Base-by-base conservation (phyloP, 2,888 invertebrate genomes). In the Girardia tigrina region DNA sequence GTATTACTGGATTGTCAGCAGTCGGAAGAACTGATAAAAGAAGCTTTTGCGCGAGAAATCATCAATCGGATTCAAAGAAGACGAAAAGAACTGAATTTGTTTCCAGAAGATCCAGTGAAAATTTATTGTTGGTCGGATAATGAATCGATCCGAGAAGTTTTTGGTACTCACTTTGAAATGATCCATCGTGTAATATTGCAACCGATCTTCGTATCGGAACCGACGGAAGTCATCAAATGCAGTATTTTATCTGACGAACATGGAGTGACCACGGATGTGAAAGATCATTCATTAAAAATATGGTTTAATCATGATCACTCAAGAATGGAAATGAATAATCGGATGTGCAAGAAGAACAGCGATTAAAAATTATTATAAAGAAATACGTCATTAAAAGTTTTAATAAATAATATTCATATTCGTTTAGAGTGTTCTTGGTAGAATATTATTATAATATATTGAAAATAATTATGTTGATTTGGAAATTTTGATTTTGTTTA, bases 41-140 rank as follows among this genome's bases (percentile, higher is more conserved):
- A 98, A 86, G 98, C 98, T 8, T 87, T 91, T 27, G 91, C 95
- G 0, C 88, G 97, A 77, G 98, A 99, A 86, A 89, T 97, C 27
- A 91, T 94, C 77, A 98, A 97, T 83, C 88, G 97, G 76, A 88
- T 98, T 29, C 98, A 99, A 83, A 95, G 94, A 84, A 86, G 98
- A 14, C 87, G 97, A 77, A 99, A 99, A 85, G 56, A 56, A 56
- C n/a, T 56, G 4, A 56, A 56, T 56, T 23, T 56, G 4, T 20
- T 56, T n/a, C 56, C 56, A 4, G 56, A 56, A n/a, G 56, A 56
- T 56, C 56, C 56, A 20, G 56, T 56, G n/a, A 56, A 4, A 6
- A 56, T 56, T 20, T 56, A 56, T 16, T 56, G 56, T 56, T 56
- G 56, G 56, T 56, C 56, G n/a, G 56, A 56, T 6, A 56, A 56